These are phyloP conservation scores for Platyura marginata DNA, from an alignment of 1,140 invertebrate species.

Conservation along the genomic window DNA sequence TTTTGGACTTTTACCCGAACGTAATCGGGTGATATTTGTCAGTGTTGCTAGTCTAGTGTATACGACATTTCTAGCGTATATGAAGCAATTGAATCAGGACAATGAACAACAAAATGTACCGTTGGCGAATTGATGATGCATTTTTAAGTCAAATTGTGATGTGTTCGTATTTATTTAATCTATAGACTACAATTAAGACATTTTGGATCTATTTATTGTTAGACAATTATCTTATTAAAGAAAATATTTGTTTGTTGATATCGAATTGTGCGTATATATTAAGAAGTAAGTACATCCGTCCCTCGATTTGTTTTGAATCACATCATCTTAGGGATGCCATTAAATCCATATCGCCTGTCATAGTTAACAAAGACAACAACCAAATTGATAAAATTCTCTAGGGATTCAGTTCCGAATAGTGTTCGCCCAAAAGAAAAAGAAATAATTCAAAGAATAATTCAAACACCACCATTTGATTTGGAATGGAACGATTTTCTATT, in stretches of 20 bases:
- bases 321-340: no score
- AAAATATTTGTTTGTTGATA: background rate
- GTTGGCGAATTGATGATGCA: background rate
- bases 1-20: conserved; percentile 54
- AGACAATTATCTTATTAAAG: background rate
- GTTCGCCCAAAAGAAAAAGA: no score
- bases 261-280: no score
- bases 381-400: no score
- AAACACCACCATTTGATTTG: no score
- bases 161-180: background rate
- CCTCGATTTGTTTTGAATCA: no score
- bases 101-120: conserved; percentile 8
- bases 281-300: no score
- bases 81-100: conserved; percentile 48
- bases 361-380: no score
- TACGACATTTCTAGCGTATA: conserved; percentile 71
- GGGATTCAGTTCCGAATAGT: no score
- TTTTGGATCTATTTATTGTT: background rate
- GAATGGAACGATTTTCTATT: no score
- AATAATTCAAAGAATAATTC: no score
- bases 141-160: background rate
- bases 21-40: conserved; percentile 66
- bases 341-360: no score
- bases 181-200: background rate
- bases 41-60: conserved; percentile 66